Evolutionary conservation across 2,113 vertebrate species (phyloP).

Genomic region (Arenaria interpres): DNA sequence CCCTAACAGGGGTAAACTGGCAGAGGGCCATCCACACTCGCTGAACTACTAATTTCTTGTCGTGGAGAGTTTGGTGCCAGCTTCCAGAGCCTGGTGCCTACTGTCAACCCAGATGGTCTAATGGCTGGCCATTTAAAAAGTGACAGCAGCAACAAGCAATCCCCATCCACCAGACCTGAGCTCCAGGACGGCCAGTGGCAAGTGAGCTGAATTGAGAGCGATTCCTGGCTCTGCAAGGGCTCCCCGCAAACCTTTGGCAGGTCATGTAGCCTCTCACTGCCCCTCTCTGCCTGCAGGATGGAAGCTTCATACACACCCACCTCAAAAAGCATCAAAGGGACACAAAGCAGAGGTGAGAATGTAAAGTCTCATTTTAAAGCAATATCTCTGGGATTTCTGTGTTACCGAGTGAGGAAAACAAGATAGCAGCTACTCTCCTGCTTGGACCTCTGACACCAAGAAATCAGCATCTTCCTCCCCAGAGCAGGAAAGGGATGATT

Average conservation of each 20-base stretch:
- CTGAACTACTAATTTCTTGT: background rate
- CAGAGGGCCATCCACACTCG: background rate
- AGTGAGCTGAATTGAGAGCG: background rate
- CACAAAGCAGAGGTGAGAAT: background rate
- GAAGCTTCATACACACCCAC: background rate
- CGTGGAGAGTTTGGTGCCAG: background rate
- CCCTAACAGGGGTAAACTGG: background rate
- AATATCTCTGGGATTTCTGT: background rate
- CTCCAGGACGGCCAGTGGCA: background rate
- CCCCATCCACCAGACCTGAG: background rate
- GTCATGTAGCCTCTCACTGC: background rate
- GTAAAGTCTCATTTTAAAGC: background rate
- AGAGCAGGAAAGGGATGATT: background rate
- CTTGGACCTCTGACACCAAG: background rate
- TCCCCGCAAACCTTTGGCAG: background rate
- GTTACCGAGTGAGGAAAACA: background rate
- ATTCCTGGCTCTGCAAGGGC: background rate
- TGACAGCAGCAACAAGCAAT: constrained; percentile 15
- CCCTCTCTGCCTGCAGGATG: background rate
- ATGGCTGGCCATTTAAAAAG: constrained; percentile 26
- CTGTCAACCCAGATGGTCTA: constrained; percentile 21
- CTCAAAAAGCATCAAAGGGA: background rate
- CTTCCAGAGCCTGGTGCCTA: background rate
- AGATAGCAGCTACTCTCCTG: background rate
- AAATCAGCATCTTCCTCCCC: background rate